Evolutionary conservation across 2,113 vertebrate species (phyloP), one percentile per base, ranked within the genome.

Genomic region (Chlamydotis undulata): DNA sequence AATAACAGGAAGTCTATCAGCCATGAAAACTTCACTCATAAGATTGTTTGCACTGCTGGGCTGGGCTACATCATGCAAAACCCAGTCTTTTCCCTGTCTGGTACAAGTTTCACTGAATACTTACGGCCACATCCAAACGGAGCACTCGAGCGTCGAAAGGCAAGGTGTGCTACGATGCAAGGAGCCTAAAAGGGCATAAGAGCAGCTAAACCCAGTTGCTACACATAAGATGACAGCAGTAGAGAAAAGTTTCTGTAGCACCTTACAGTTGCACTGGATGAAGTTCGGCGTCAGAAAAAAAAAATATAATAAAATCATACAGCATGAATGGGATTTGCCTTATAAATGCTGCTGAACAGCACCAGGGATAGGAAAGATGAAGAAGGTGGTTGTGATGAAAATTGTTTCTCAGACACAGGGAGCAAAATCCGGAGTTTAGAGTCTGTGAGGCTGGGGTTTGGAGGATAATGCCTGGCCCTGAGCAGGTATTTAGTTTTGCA

Each of bases 1-100:
- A 94, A 73, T 70, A 94, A 85, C 91, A 94, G 90, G 80, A 96
- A 96, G 74, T 39, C 83, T 89, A 55, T 87, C 81, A 94, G 70
- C 74, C 74, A 65, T 77, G 67, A 96, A 84, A 96, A 76, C 29
- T 78, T 87, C 81, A 91, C 74, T 95, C 70, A 82, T 0, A 0
- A 94, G 65, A 82, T 25, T 89, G 65, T 89, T 94, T 95, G 94
- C 53, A 25, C 45, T 76, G 78, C 47, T 75, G 81, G 96, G 87
- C 84, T 89, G 73, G 73, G 84, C 89, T 87, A 2, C 25, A 25
- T n/a, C 47, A 9, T 2, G 14, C 75, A 77, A 86, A 94, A 85
- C 14, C 37, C 59, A 67, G 19, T 82, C 53, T 82, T 82, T 35
- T 52, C 35, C 15, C 39, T 73, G 47, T 37, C 47, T 70, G 33